Conservation (phyloP, 2,888 invertebrate genomes). For the Hetaerina titia region DNA sequence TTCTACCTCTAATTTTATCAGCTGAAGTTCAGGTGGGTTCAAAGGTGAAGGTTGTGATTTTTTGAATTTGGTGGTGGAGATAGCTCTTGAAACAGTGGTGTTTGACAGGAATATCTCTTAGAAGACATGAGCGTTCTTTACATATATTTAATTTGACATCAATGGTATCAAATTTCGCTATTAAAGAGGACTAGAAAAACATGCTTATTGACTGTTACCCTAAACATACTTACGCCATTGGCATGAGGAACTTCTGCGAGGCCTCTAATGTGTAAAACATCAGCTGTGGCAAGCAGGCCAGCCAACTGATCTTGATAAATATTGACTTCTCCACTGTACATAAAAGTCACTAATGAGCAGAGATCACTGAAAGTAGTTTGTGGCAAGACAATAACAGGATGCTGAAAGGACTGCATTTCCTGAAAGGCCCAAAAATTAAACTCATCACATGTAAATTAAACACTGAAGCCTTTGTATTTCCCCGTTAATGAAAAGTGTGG, state of each 20-base stretch:
- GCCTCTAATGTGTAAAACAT: slow-evolving; percentile 89
- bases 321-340: slow-evolving; percentile 93
- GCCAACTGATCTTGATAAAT: slow-evolving; percentile 89
- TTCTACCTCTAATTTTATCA: too few species aligned
- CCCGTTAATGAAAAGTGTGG: too few species aligned
- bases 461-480: too few species aligned
- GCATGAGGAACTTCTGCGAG: slow-evolving; percentile 83
- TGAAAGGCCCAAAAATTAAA: slow-evolving; percentile 75
- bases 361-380: slow-evolving; percentile 86
- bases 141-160: too few species aligned
- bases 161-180: too few species aligned
- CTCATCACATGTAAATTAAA: background rate
- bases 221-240: slow-evolving; percentile 82
- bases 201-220: background rate
- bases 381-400: slow-evolving; percentile 86
- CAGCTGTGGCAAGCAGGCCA: slow-evolving; percentile 87
- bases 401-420: slow-evolving; percentile 85
- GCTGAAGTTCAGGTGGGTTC: too few species aligned
- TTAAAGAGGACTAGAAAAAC: too few species aligned
- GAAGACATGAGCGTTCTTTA: too few species aligned
- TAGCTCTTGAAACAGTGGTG: too few species aligned
- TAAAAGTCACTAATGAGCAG: slow-evolving; percentile 88
- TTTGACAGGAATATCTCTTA: too few species aligned
- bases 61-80: too few species aligned
- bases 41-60: too few species aligned